Base-by-base conservation (phyloP, 1,140 invertebrate genomes). In the Temnothorax curvispinosus region DNA sequence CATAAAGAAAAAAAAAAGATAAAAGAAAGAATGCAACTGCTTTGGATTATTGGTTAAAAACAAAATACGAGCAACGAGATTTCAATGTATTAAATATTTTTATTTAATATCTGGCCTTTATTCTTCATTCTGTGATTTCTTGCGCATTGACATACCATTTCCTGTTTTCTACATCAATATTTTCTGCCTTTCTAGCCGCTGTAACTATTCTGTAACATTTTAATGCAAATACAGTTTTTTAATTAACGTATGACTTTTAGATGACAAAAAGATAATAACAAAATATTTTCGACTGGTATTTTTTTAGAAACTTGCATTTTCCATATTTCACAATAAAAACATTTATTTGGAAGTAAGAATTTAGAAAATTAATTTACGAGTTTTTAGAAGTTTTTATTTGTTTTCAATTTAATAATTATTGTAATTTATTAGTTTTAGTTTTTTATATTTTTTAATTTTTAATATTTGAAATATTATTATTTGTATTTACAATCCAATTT, bases 121-220 rank as follows among this genome's bases (percentile, higher is more conserved):
- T 47, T 77, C 15, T 35, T 5, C 60, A 4, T 76, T 62, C 4
- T 62, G 7, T 62, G 56, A 77, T n/a, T 62, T 77, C n/a, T 77
- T 62, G 56, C 15, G 21, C 21, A 62, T 62, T 44, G 21, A 62
- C 9, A 18, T 27, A 60, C 3, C 8, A 60, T 44, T 60, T 76
- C 27, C 3, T 60, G 8, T 3, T 44, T 62, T 32, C 8, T 21
- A 5, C 32, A 15, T 56, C 11, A 35, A 35, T 7, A 35, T 72
- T 35, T 38, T 41, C 9, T 41, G 2, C 8, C 3, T 41, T 58
- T 38, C n/a, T 5, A 58, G 6, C 11, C 0, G n/a, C 2, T 15
- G 27, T 0, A 35, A 35, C 18, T 7, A 41, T 76, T 27, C 41
- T 15, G 15, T n/a, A 52, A 52, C 27, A 52, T 35, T 72, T 32